Evolutionary conservation across 2,888 invertebrate species (phyloP).

Genomic region (Caradrina kadenii): DNA sequence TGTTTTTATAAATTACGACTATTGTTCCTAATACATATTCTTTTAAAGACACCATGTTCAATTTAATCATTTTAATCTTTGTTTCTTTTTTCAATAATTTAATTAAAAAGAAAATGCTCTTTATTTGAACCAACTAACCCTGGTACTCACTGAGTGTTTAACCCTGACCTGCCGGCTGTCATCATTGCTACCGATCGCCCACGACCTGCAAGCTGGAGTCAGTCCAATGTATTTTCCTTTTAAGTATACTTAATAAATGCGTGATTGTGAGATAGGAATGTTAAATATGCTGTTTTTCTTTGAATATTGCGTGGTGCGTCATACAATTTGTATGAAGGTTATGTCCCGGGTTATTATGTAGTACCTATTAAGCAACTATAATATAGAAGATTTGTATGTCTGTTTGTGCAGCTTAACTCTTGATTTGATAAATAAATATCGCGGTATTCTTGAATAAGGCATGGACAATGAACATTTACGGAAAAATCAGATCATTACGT

Average conservation of each 20-base stretch:
- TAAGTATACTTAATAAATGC: constrained; percentile 40
- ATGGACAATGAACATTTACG: neutral
- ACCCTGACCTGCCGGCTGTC: constrained; percentile 69
- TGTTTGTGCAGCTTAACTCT: constrained; percentile 7
- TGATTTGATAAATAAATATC: neutral
- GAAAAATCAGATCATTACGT: neutral
- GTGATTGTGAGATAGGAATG: constrained; percentile 49
- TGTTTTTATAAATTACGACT: neutral
- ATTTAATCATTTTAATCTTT: no score
- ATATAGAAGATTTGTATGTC: neutral
- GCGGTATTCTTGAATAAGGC: neutral
- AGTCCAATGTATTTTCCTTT: constrained; percentile 55
- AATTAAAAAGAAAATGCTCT: neutral
- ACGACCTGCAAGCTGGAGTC: constrained; percentile 54
- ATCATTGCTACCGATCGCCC: constrained; percentile 67
- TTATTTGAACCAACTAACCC: constrained; percentile 14
- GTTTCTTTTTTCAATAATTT: no score
- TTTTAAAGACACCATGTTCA: no score
- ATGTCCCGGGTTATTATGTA: neutral
- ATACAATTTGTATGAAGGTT: constrained; percentile 27
- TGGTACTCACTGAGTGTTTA: constrained; percentile 49
- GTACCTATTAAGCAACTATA: constrained; percentile 5
- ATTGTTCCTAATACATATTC: no score
- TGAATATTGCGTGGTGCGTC: constrained; percentile 31
- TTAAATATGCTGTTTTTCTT: constrained; percentile 36